These are phyloP conservation scores for Agrilus cyanescens DNA, from an alignment of 2,888 invertebrate species.

Conservation along the genomic window DNA sequence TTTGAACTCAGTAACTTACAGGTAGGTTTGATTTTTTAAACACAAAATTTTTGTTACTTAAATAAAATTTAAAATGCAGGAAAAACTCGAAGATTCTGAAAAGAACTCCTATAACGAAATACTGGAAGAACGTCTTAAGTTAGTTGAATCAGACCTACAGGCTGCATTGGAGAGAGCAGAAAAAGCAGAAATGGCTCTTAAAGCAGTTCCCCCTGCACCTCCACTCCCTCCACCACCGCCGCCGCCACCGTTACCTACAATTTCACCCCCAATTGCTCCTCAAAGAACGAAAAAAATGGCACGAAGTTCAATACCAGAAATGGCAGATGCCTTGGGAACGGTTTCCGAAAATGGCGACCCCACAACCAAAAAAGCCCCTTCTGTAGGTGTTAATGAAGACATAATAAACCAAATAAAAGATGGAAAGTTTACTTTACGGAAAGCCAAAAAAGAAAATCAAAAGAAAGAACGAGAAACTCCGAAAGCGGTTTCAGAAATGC, in stretches of 20 bases:
- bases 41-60: background rate
- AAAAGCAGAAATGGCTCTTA: conserved; percentile 36
- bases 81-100: conserved; percentile 53
- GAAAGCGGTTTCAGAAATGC: conserved; percentile 53
- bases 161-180: conserved; percentile 50
- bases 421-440: conserved; percentile 57
- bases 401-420: conserved; percentile 68
- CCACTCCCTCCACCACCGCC: conserved; percentile 33
- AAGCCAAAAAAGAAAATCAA: conserved; percentile 48
- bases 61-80: conserved; percentile 26
- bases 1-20: conserved; percentile 49
- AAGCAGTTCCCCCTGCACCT: conserved; percentile 38
- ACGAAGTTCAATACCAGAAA: conserved; percentile 22
- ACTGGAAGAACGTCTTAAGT: conserved; percentile 55
- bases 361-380: conserved; percentile 20
- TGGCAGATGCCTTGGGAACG: conserved; percentile 23
- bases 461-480: conserved; percentile 48
- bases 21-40: conserved; percentile 27
- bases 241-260: conserved; percentile 24
- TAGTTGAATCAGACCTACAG: conserved; percentile 57
- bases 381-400: conserved; percentile 55
- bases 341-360: conserved; percentile 13
- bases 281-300: conserved; percentile 40
- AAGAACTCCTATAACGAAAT: conserved; percentile 54
- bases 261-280: conserved; percentile 44